Evolutionary conservation across 1,140 invertebrate genomes (phyloP), one percentile per base, ranked within the genome.

Genomic region (Dolichoris vasculosae): DNA sequence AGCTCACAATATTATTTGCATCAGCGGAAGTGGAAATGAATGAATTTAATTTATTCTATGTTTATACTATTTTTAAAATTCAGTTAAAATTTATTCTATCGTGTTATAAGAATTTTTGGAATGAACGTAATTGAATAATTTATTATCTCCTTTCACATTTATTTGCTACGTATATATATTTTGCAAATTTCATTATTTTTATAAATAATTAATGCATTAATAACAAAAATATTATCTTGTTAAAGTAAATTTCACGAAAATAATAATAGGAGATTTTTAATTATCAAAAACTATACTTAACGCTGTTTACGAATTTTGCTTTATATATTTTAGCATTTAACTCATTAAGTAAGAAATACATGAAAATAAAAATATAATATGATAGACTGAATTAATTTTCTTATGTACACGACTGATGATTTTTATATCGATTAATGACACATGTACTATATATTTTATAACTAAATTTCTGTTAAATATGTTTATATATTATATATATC

Each of bases 1-100:
- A 83, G 87, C 89, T 43, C 92, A 93, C 75, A 88, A 85, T 38
- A 32, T 83, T 38, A 40, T 87, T 2, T 76, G 30, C 46, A 13
- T 76, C 51, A 78, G 51, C n/a, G 76, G 76, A 3, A 40, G n/a
- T 9, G 75, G 46, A 9, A 48, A 30, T 46, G 46, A 73, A 43
- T 73, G 69, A 73, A 20, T 0, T 32, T 0, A 6, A 15, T 26
- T 30, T 11, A 26, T 26, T 63, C 13, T 26, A 26, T 26, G 26
- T 59, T 26, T 59, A 23, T 6, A 7, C 26, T 26, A 26, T 59
- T 26, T 13, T 59, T 59, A 7, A 59, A 46, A 46, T 46, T 46
- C 43, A 46, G 43, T 46, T 6, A 46, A 46, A 6, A 46, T 46
- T 46, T 7, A 46, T 46, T 6, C 13, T 46, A 46, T 46, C 13